A percentile compares a stretch with the other conserved stretches of the same genome.
Evolutionary conservation across 1,140 invertebrate species (phyloP).

Genomic region (Triops cancriformis): DNA sequence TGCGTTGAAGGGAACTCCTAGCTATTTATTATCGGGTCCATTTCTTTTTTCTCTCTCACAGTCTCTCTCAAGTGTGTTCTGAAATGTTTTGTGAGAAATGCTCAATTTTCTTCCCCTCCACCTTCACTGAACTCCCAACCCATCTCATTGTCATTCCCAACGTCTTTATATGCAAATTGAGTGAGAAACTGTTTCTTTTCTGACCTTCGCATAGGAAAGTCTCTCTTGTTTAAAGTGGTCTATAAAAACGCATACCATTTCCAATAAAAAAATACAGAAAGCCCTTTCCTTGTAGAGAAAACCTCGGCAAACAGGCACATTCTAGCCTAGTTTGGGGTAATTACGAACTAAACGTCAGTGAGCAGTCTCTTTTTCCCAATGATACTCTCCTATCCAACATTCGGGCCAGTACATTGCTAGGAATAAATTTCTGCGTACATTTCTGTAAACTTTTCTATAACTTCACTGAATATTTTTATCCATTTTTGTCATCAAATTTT

Average conservation of each 20-base stretch:
- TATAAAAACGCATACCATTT: background rate
- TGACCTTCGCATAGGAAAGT: background rate
- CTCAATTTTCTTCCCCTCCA: background rate
- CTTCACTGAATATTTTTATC: no score
- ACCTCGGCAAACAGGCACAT: no score
- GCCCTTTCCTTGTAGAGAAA: no score
- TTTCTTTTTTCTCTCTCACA: background rate
- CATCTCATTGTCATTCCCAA: background rate
- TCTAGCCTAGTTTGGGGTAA: no score
- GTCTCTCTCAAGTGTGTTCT: background rate
- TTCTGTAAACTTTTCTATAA: no score
- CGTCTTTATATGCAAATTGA: conserved; percentile 7
- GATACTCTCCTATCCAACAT: no score
- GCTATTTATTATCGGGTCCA: background rate
- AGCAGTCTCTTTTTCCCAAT: no score
- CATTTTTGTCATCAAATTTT: no score
- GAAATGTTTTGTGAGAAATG: background rate
- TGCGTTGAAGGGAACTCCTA: no score
- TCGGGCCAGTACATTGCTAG: no score
- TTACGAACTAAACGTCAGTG: no score
- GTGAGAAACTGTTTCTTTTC: conserved; percentile 10
- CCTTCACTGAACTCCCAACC: background rate
- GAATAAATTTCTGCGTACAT: no score
- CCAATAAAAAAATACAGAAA: background rate
- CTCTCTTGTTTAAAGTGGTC: background rate